Base-by-base conservation (phyloP, 2,797 vertebrate genomes). In the Lepidocolaptes lacrymiger region DNA sequence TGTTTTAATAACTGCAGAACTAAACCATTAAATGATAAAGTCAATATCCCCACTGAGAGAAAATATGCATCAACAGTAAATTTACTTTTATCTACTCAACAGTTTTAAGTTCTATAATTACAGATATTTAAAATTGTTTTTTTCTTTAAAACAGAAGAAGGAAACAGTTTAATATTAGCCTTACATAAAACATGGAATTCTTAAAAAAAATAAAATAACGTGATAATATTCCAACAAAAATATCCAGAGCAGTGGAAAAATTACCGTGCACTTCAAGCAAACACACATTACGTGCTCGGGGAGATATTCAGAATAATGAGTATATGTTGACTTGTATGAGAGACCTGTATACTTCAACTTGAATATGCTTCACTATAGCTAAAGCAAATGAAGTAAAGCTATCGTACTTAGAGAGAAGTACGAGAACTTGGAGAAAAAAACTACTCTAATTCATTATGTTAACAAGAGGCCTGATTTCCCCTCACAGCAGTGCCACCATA, bases 1-100 rank as follows among this genome's bases (percentile, higher is more conserved):
- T 76, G 52, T 79, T 97, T 93, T 89, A 92, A 93, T 77, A 93
- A 85, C 63, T 93, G 32, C 12, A 85, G 63, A 32, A 90, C 37
- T 61, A 61, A 84, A 52, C 6, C 37, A 74, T 88, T 89, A 89
- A 76, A 91, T 86, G 36, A 79, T 79, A 55, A 88, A 95, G 34
- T 73, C 68, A 89, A 52, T 89, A 91, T n/a, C 24, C 7, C 27
- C 34, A 76, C 20, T 63, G 76, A 84, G 28, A 77, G 19, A 30
- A 92, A 72, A 69, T 48, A 66, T 49, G 3, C 13, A 93, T 72
- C 66, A 88, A 56, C 14, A 63, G 39, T 79, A 81, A 55, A 69
- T 73, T 75, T 48, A 71, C 22, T 22, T 22, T 74, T 90, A 62
- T 75, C 54, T 66, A 20, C 26, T 72, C 54, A 88, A 52, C 28